A percentile compares a stretch with the other conserved stretches of the same genome.
Evolutionary conservation across 2,888 invertebrate species (phyloP).

Genomic region (Lithosia quadra): DNA sequence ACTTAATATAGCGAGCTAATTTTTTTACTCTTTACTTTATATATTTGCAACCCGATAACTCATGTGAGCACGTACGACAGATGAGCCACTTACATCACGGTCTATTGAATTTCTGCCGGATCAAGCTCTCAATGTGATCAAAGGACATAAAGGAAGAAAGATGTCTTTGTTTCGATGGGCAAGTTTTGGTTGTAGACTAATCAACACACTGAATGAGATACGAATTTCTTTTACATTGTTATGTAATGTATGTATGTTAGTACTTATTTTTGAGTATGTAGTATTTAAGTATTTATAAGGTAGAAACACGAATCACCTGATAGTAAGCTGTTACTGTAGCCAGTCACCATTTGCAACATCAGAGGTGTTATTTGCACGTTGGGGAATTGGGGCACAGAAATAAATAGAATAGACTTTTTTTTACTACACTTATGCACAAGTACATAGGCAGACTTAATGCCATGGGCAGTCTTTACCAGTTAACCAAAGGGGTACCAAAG

Average conservation of each 20-base stretch:
- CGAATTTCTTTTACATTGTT: constrained; percentile 42
- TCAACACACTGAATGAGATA: constrained; percentile 55
- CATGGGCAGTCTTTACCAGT: too few relatives aligned
- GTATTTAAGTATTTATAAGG: not conserved
- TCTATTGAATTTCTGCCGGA: constrained; percentile 73
- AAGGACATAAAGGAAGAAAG: constrained; percentile 58
- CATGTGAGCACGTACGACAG: constrained; percentile 72
- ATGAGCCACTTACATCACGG: constrained; percentile 78
- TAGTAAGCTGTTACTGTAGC: too few relatives aligned
- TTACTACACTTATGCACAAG: too few relatives aligned
- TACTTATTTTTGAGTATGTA: not conserved
- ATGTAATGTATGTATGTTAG: too few relatives aligned
- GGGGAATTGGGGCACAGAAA: too few relatives aligned
- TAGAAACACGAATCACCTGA: too few relatives aligned
- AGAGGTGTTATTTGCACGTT: too few relatives aligned
- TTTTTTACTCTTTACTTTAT: constrained; percentile 57
- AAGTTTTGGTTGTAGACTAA: constrained; percentile 47
- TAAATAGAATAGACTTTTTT: too few relatives aligned
- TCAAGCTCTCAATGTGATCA: constrained; percentile 58
- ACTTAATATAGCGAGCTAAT: constrained; percentile 79
- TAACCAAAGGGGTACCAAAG: too few relatives aligned
- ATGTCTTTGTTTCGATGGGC: constrained; percentile 51
- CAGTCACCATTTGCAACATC: too few relatives aligned
- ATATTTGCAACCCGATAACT: constrained; percentile 77
- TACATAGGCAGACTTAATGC: too few relatives aligned